Evolutionary conservation across 1,140 invertebrate genomes (phyloP), one percentile per base, ranked within the genome.

Genomic region (Papilio dardanus): DNA sequence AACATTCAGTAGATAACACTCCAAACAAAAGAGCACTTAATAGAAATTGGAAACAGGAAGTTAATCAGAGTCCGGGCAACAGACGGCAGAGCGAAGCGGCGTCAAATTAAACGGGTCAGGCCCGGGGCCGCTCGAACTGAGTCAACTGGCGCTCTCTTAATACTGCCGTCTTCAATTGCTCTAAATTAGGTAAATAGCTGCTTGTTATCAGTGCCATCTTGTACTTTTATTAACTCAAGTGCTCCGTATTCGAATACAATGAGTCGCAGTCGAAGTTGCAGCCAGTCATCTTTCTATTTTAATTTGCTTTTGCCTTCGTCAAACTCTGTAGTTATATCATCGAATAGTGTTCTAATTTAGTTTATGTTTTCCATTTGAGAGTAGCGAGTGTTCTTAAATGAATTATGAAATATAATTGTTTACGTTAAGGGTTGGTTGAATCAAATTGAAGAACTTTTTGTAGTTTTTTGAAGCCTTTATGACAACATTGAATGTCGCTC

Each of bases 1-100:
- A 73, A 54, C 71, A 73, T 73, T 73, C 71, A 54, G 71, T 69
- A 77, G 76, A 77, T 74, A 79, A 75, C 54, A 76, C 71, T 71
- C 77, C 74, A 80, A 82, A 85, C 82, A 85, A 86, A 84, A 83
- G 77, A 83, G 80, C 80, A 82, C 86, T 88, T 89, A 88, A 88
- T 89, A 88, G 86, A 89, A 90, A 88, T 90, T 90, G 82, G 85
- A 88, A 91, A 90, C 87, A 84, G 88, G 87, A 91, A 90, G 88
- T 88, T 88, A 91, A 92, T 91, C 89, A 90, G 85, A 81, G 84
- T 80, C 74, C 58, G 81, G 79, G 85, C 84, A 86, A 82, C 81
- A 83, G 83, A 83, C 83, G 87, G 84, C 81, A 74, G 65, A 75
- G 78, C 80, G 76, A 81, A 81, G 81, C 81, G 83, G 81, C 83